Base-by-base conservation (phyloP, 2,797 vertebrate genomes). In the Clamator glandarius region DNA sequence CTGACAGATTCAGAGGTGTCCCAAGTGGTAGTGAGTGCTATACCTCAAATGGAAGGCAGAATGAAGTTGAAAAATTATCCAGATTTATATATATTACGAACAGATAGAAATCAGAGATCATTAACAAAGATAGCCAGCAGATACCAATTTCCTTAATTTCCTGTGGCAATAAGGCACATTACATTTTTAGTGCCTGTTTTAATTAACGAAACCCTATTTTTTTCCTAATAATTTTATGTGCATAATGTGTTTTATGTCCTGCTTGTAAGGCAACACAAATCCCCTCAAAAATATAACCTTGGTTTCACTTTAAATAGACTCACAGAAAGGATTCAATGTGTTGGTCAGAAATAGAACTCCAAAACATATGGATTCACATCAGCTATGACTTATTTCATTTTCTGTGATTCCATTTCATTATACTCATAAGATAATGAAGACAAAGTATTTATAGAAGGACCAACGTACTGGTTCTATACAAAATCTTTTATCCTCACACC, bases 381-480 rank as follows among this genome's bases (percentile, higher is more conserved):
- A 54, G 33, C 33, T 76, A 46, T 29, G 48, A 76, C n/a, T 84
- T 76, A 80, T 20, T 75, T 48, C 8, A 68, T 87, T 92, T 95
- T 82, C 64, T 77, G 50, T 80, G 44, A 87, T 77, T 94, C 44
- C 19, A 59, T 81, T 93, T 86, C 59, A 84, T 79, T 83, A 68
- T 42, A 54, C 18, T 26, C 29, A 35, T 21, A 79, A 73, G 35
- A 83, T 46, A 89, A 81, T 54, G 29, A 91, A n/a, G 36, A 67
- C 6, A n/a, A 33, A 42, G 25, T 29, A 70, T 82, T 89, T 87
- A 54, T 52, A 70, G 64, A 54, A 82, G 18, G 52, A 82, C 20
- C 59, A 75, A 48, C 18, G 23, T 24, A 58, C 61, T 8, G 8
- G 28, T 72, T 87, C 70, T 69, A 26, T 58, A 35, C n/a, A 13